phyloP scores from a whole-genome alignment of 2,888 invertebrate genomes.

The Cheilosia grossa region DNA sequence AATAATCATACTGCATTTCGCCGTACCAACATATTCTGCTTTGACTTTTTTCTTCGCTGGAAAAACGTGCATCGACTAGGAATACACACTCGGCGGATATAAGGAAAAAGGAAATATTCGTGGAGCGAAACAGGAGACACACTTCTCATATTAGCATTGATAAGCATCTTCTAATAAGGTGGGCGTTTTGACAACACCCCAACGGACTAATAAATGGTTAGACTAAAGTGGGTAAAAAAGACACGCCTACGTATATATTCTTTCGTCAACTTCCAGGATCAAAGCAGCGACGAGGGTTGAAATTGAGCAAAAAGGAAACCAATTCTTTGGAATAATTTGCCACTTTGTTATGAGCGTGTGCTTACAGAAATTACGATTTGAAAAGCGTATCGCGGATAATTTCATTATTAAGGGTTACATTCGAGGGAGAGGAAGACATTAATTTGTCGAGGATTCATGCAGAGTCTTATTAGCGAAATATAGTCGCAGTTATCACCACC shows the following conservation, averaged over 20 bases:
- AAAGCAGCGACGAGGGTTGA: slow-evolving; percentile 30
- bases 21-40: background rate
- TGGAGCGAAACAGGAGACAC: slow-evolving; percentile 32
- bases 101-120: slow-evolving; percentile 5
- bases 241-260: slow-evolving; percentile 34
- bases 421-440: slow-evolving; percentile 29
- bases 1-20: background rate
- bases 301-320: slow-evolving; percentile 2
- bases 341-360: slow-evolving; percentile 60
- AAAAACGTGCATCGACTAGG: slow-evolving; percentile 45
- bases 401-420: slow-evolving; percentile 71
- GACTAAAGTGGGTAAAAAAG: slow-evolving; percentile 39
- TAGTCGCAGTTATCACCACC: background rate
- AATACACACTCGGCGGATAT: slow-evolving; percentile 7
- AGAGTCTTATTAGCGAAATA: slow-evolving; percentile 31
- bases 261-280: slow-evolving; percentile 24
- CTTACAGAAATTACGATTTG: slow-evolving; percentile 40
- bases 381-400: slow-evolving; percentile 58
- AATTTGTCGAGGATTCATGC: slow-evolving; percentile 55
- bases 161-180: slow-evolving; percentile 66
- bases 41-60: background rate
- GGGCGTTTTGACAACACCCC: slow-evolving; percentile 50
- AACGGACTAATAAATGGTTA: slow-evolving; percentile 65
- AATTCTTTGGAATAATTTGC: slow-evolving; percentile 54
- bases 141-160: slow-evolving; percentile 70